Conservation (phyloP, 2,888 invertebrate genomes). For the Diabrotica balteata region DNA sequence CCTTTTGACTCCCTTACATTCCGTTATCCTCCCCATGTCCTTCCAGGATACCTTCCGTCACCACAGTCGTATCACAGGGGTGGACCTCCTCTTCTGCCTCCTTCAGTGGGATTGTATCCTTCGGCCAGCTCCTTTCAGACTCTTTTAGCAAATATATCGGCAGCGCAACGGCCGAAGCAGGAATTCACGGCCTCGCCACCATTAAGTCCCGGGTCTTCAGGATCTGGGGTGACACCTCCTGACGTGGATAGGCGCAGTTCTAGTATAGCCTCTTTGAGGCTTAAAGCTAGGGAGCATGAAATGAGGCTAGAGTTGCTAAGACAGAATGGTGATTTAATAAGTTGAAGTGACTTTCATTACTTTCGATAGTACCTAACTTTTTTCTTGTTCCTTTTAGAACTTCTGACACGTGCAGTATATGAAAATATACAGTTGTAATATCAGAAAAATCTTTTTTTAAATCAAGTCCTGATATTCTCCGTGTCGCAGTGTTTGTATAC, state of each 20-base stretch:
- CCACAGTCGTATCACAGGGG: slow-evolving; percentile 64
- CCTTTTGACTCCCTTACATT: slow-evolving; percentile 79
- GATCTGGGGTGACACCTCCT: slow-evolving; percentile 63
- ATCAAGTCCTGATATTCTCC: too few species aligned
- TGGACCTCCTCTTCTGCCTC: slow-evolving; percentile 70
- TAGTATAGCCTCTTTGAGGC: slow-evolving; percentile 84
- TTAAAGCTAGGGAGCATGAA: slow-evolving; percentile 91
- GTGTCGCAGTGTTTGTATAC: too few species aligned
- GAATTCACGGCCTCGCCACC: slow-evolving; percentile 63
- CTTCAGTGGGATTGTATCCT: slow-evolving; percentile 67
- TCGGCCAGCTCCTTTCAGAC: slow-evolving; percentile 81
- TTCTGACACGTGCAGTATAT: background rate
- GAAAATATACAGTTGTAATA: too few species aligned
- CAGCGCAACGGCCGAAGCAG: slow-evolving; percentile 66
- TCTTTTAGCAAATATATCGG: slow-evolving; percentile 80
- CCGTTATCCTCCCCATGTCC: slow-evolving; percentile 71
- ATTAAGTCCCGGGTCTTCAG: slow-evolving; percentile 62
- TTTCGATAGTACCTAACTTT: too few species aligned
- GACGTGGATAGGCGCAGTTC: slow-evolving; percentile 85
- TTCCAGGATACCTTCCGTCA: slow-evolving; percentile 66
- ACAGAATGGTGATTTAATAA: slow-evolving; percentile 80
- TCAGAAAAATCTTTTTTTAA: too few species aligned
- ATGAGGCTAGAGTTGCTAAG: slow-evolving; percentile 82
- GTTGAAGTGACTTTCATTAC: slow-evolving; percentile 63
- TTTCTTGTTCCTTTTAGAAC: background rate